Conservation (phyloP, 2,113 vertebrate genomes). For the Paramormyrops kingsleyae region DNA sequence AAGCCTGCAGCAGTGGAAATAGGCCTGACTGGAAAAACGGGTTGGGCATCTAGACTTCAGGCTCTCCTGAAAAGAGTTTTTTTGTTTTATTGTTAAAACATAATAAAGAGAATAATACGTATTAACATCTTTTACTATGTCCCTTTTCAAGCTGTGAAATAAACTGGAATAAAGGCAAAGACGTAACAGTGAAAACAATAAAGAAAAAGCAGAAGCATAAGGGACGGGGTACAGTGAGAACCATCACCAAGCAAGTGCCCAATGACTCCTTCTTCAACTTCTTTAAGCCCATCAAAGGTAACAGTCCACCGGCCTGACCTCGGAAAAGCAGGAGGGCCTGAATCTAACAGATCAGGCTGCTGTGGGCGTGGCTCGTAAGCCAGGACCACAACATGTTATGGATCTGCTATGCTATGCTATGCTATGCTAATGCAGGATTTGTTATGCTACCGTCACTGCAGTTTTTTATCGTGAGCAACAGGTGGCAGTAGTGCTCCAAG, state of each 20-base stretch:
- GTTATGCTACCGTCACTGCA: neutral
- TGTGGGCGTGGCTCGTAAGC: neutral
- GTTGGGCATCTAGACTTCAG: neutral
- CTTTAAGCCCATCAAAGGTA: constrained; percentile 90
- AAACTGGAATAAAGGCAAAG: constrained; percentile 95
- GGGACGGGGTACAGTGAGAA: constrained; percentile 89
- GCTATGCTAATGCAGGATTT: neutral
- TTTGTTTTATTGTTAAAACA: neutral
- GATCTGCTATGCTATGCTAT: neutral
- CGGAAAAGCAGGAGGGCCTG: neutral
- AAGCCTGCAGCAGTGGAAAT: neutral
- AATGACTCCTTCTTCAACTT: constrained; percentile 98
- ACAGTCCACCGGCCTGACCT: constrained; percentile 24
- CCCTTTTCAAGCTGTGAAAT: constrained; percentile 73
- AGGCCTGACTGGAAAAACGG: neutral
- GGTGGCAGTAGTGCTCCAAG: constrained; percentile 39
- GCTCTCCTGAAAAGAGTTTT: neutral
- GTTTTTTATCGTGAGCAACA: constrained; percentile 35
- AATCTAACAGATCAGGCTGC: neutral
- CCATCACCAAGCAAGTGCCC: constrained; percentile 89
- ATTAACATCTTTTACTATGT: neutral
- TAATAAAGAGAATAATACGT: neutral
- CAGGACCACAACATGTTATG: neutral
- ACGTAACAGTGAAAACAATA: constrained; percentile 92
- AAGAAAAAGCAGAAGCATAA: constrained; percentile 99